These are phyloP conservation scores for Leptinotarsa defecta DNA, from an alignment of 1,140 invertebrate genomes.

Conservation along the genomic window DNA sequence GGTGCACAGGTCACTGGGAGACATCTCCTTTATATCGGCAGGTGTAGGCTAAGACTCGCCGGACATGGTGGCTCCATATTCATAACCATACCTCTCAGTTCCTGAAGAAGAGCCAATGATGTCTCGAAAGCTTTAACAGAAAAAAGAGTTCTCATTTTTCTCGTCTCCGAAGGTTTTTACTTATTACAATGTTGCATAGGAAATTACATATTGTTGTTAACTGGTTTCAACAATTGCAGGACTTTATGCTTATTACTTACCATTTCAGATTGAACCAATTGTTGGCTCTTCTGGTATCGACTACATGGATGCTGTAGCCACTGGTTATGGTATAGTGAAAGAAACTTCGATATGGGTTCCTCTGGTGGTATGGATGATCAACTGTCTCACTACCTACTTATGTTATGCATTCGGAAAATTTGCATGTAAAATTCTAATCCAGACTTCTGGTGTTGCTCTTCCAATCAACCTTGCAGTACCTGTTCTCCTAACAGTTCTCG, in stretches of 20 bases:
- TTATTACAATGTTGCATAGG: too few species aligned
- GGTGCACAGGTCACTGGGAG: too few species aligned
- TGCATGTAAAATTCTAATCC: slow-evolving; percentile 82
- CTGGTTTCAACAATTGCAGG: too few species aligned
- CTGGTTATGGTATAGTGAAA: slow-evolving; percentile 47
- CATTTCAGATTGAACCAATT: slow-evolving; percentile 32
- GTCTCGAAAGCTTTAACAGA: too few species aligned
- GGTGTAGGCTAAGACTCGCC: too few species aligned
- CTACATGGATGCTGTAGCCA: slow-evolving; percentile 50
- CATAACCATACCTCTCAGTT: too few species aligned
- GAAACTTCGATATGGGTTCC: slow-evolving; percentile 56
- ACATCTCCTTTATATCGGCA: too few species aligned
- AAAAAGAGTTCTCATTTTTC: too few species aligned
- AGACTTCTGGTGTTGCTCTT: slow-evolving; percentile 77
- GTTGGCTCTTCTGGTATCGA: slow-evolving; percentile 41
- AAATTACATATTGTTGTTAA: too few species aligned
- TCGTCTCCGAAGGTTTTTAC: too few species aligned
- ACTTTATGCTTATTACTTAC: not conserved
- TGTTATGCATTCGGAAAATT: slow-evolving; percentile 80
- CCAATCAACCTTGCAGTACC: slow-evolving; percentile 76
- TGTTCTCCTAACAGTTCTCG: slow-evolving; percentile 65
- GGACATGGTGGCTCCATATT: too few species aligned
- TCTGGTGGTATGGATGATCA: slow-evolving; percentile 65
- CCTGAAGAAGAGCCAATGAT: too few species aligned
- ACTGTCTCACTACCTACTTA: slow-evolving; percentile 67